Percentiles rank a stretch among this genome's conserved stretches.
These are phyloP conservation scores for Avahi laniger DNA, from an alignment of 2,797 vertebrate genomes.

Conservation along the genomic window DNA sequence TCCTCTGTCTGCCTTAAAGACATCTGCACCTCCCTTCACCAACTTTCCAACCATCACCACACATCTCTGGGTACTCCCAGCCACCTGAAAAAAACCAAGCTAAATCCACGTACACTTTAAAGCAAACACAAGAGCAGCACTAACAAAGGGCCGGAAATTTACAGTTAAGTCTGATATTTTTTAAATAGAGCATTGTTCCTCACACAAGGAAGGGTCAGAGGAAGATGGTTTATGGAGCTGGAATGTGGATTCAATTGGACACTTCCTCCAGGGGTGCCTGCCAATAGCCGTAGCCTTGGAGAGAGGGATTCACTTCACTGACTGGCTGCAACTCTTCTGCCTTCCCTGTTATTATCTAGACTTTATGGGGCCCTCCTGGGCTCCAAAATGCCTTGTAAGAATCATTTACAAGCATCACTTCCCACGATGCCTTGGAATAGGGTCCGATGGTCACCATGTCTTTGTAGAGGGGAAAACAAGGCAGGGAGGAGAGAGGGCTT, in stretches of 20 bases:
- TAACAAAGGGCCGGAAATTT: slow-evolving; percentile 52
- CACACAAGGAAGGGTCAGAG: slow-evolving; percentile 20
- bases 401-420: neutral
- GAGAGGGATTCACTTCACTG: neutral
- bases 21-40: neutral
- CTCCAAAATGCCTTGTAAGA: neutral
- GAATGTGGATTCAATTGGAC: slow-evolving; percentile 41
- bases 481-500: neutral
- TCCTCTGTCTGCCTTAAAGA: neutral
- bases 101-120: neutral
- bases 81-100: neutral
- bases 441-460: neutral
- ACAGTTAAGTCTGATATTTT: neutral
- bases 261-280: slow-evolving; percentile 17
- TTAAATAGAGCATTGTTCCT: slow-evolving; percentile 48
- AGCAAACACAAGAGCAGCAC: neutral
- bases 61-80: neutral
- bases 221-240: neutral
- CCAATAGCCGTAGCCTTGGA: neutral
- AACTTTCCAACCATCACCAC: neutral
- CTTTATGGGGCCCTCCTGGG: neutral
- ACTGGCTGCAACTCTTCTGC: neutral
- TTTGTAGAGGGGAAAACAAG: neutral
- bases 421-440: neutral
- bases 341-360: slow-evolving; percentile 17